Percentiles rank a stretch among this genome's conserved stretches.
Conservation (phyloP, 2,113 vertebrate species). For the Siniperca chuatsi region DNA sequence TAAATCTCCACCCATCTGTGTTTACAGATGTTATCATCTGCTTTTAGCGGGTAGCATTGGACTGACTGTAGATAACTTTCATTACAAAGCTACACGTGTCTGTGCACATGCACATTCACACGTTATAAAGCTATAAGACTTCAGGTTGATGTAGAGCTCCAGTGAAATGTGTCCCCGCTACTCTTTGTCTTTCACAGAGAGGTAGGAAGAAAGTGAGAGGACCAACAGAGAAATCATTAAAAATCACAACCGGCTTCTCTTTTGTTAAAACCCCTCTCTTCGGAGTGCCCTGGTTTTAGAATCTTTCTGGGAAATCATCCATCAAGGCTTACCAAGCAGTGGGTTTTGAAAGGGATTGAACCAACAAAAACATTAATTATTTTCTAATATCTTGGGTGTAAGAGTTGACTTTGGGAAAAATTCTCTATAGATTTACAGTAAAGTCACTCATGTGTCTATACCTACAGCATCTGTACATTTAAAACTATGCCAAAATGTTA, state of each 20-base stretch:
- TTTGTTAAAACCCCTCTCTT: not conserved
- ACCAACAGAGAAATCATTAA: not conserved
- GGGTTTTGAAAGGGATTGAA: not conserved
- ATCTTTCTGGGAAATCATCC: not conserved
- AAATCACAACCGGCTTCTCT: too few species aligned
- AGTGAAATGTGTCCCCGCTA: slow-evolving; percentile 15
- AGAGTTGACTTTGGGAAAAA: not conserved
- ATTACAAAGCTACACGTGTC: not conserved
- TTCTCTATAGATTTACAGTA: not conserved
- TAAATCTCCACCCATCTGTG: not conserved
- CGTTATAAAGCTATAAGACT: not conserved
- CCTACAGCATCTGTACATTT: not conserved
- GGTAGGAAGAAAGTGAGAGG: not conserved
- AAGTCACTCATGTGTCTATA: not conserved
- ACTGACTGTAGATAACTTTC: not conserved
- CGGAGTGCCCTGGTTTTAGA: not conserved
- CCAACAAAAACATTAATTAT: not conserved
- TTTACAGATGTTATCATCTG: not conserved
- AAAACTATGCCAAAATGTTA: not conserved
- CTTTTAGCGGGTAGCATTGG: not conserved
- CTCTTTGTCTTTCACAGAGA: slow-evolving; percentile 26
- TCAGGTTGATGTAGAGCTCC: not conserved
- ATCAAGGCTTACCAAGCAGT: not conserved
- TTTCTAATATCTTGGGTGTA: not conserved
- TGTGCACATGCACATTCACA: not conserved